phyloP scores from a whole-genome alignment of 2,888 invertebrate species.

The Sylvicola cinctus region DNA sequence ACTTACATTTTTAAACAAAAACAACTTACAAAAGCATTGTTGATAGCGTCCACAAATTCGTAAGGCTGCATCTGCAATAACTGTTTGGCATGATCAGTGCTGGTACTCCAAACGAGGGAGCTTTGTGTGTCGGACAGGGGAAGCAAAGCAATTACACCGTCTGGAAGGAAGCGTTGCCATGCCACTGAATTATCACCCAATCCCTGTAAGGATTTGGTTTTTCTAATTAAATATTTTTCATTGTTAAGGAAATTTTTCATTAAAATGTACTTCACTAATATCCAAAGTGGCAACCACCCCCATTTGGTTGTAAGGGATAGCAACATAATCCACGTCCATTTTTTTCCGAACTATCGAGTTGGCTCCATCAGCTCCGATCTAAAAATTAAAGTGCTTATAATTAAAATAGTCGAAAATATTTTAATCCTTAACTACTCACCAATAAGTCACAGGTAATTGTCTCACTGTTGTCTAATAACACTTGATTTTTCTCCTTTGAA shows the following conservation, averaged over 20 bases:
- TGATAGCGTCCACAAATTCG: slow-evolving; percentile 72
- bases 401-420: too few relatives aligned
- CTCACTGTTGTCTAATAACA: slow-evolving; percentile 42
- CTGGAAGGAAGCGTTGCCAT: slow-evolving; percentile 89
- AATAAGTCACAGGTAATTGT: slow-evolving; percentile 41
- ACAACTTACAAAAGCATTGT: slow-evolving; percentile 64
- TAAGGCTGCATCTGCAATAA: slow-evolving; percentile 48
- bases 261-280: slow-evolving; percentile 45
- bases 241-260: too few relatives aligned
- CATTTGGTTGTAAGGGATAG: slow-evolving; percentile 73
- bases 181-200: slow-evolving; percentile 58
- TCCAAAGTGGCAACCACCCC: slow-evolving; percentile 83
- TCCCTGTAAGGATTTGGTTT: slow-evolving; percentile 29
- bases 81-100: slow-evolving; percentile 48
- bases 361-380: slow-evolving; percentile 90
- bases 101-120: slow-evolving; percentile 90
- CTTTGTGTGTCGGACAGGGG: slow-evolving; percentile 60
- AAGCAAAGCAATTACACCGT: slow-evolving; percentile 79
- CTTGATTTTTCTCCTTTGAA: slow-evolving; percentile 20
- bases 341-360: slow-evolving; percentile 69
- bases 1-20: background rate
- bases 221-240: slow-evolving; percentile 10
- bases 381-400: slow-evolving; percentile 7
- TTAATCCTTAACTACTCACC: slow-evolving; percentile 29
- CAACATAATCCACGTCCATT: slow-evolving; percentile 61